phyloP scores from a whole-genome alignment of 2,113 vertebrate genomes.

The Sterrhoptilus dennistouni region DNA sequence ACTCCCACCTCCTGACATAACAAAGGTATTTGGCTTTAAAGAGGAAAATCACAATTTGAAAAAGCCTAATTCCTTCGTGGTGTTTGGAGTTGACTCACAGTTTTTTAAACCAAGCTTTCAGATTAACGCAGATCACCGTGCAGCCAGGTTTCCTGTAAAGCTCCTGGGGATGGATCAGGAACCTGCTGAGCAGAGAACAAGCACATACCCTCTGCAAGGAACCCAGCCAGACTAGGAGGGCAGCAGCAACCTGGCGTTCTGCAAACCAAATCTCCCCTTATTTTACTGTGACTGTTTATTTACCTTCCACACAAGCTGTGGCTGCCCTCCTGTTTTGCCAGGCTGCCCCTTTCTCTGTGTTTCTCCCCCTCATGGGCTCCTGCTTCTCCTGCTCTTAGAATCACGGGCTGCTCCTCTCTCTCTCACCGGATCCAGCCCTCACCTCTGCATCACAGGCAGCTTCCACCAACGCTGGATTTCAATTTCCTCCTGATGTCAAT shows the following conservation, averaged over 20 bases:
- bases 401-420: not conserved
- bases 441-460: conserved; percentile 15
- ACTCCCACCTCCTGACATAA: not conserved
- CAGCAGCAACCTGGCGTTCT: not conserved
- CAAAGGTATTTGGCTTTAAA: not conserved
- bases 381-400: not conserved
- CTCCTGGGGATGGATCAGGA: rapidly evolving
- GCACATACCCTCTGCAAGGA: not conserved
- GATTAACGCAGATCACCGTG: not conserved
- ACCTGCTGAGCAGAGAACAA: not conserved
- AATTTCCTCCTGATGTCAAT: not conserved
- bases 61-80: not conserved
- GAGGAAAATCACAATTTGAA: not conserved
- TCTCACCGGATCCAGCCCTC: not conserved
- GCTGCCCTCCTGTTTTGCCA: not conserved
- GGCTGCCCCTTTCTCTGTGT: not conserved
- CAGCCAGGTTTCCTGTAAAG: not conserved
- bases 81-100: not conserved
- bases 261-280: not conserved
- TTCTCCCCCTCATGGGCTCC: not conserved
- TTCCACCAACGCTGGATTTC: conserved; percentile 17
- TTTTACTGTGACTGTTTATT: not conserved
- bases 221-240: not conserved
- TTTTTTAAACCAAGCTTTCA: not conserved
- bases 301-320: not conserved